Percentiles rank a stretch among this genome's conserved stretches.
These are phyloP conservation scores for Dermatemys mawii DNA, from an alignment of 2,113 vertebrate genomes.

Conservation along the genomic window DNA sequence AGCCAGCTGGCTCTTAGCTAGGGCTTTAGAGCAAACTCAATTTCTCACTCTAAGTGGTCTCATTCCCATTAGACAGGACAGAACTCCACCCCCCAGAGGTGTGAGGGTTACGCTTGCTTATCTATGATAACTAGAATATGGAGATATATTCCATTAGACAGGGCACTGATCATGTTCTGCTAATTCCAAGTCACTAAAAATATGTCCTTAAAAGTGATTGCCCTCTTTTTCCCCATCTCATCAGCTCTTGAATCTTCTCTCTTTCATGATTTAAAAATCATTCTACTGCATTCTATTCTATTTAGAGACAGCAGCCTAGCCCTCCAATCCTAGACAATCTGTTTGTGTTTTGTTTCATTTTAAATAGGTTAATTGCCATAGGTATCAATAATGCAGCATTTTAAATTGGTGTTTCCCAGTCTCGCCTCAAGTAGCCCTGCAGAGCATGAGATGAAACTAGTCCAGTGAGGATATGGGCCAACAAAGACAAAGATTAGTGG, in stretches of 20 bases:
- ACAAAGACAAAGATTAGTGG: background rate
- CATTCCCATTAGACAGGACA: too few relatives aligned
- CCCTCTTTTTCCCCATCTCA: background rate
- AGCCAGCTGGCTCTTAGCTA: too few relatives aligned
- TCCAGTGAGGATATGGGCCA: background rate
- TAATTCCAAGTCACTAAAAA: background rate
- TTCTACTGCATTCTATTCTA: background rate
- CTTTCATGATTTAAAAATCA: background rate
- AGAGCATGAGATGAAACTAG: background rate
- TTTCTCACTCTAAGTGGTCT: too few relatives aligned
- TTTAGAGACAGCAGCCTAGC: background rate
- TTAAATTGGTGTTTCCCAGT: background rate
- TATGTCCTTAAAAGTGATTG: background rate
- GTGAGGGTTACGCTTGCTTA: background rate
- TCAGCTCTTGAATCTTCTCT: background rate
- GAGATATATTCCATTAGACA: too few relatives aligned
- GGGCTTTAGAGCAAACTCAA: too few relatives aligned
- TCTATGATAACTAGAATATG: background rate
- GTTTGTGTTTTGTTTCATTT: background rate
- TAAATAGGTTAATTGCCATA: background rate
- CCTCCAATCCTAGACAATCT: background rate
- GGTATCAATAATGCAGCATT: background rate
- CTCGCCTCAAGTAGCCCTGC: background rate
- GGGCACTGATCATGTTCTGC: background rate
- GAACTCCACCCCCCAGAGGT: too few relatives aligned